Evolutionary conservation across 2,888 invertebrate species (phyloP).

Genomic region (Monochamus alternatus): DNA sequence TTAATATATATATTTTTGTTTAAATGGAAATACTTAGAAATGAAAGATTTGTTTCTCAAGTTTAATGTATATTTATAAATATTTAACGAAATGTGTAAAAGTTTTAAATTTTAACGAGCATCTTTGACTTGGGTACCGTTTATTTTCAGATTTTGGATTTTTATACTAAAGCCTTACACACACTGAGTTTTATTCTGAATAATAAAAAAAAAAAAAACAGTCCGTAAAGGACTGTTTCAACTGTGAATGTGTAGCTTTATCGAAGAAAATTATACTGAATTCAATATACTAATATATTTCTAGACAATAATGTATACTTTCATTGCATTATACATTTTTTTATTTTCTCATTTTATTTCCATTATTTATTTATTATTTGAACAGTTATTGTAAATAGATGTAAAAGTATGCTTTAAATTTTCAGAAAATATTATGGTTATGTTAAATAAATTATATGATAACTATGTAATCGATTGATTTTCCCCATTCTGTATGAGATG

Average conservation of each 20-base stretch:
- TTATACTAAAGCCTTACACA: conserved; percentile 15
- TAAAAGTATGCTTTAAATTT: conserved; percentile 57
- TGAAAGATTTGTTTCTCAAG: conserved; percentile 12
- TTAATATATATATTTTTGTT: conserved; percentile 8
- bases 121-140: background rate
- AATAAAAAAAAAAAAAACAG: background rate
- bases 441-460: conserved; percentile 57
- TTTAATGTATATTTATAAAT: conserved; percentile 24
- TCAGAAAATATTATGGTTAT: conserved; percentile 56
- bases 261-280: conserved; percentile 21
- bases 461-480: conserved; percentile 2
- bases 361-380: conserved; percentile 52
- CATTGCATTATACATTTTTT: conserved; percentile 43
- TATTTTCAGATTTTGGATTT: conserved; percentile 4
- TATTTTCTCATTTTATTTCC: conserved; percentile 25
- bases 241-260: conserved; percentile 39
- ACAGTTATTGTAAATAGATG: conserved; percentile 55
- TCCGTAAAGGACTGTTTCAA: conserved; percentile 21
- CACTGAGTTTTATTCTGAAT: background rate
- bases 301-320: conserved; percentile 55
- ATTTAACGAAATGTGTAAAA: conserved; percentile 22
- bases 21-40: conserved; percentile 19
- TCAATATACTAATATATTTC: conserved; percentile 44
- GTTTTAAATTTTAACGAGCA: conserved; percentile 16
- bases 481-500: background rate